Conservation (phyloP, 2,888 invertebrate genomes). For the Phyllotreta cruciferae region DNA sequence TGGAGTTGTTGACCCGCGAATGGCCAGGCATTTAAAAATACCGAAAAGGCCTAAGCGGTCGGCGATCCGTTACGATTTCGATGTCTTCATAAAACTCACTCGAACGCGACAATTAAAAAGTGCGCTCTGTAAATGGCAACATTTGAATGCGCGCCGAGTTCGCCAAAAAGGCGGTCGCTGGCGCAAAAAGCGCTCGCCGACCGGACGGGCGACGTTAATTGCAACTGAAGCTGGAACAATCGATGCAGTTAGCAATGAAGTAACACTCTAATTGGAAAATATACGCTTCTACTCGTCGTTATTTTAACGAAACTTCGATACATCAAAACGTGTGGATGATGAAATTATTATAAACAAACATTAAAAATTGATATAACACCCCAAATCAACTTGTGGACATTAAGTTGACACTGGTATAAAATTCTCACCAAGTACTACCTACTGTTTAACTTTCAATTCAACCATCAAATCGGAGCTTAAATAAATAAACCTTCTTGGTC, state of each 20-base stretch:
- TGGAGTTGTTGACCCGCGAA: slow-evolving; percentile 39
- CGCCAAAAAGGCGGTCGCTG: slow-evolving; percentile 39
- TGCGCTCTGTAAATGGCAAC: slow-evolving; percentile 50
- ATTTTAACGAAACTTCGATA: too few relatives aligned
- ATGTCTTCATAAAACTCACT: slow-evolving; percentile 55
- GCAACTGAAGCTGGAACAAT: slow-evolving; percentile 50
- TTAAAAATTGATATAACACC: too few relatives aligned
- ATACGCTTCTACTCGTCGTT: not conserved
- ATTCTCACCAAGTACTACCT: slow-evolving; percentile 4
- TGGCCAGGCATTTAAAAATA: slow-evolving; percentile 30
- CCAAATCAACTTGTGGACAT: too few relatives aligned
- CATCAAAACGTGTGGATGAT: too few relatives aligned
- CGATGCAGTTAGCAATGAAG: slow-evolving; percentile 41
- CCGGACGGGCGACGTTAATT: slow-evolving; percentile 52
- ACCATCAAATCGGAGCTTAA: slow-evolving; percentile 1
- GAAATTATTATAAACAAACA: too few relatives aligned
- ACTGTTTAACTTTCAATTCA: slow-evolving; percentile 5
- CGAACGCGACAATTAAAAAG: slow-evolving; percentile 46
- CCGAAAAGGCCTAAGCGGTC: slow-evolving; percentile 30
- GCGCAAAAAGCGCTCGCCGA: slow-evolving; percentile 51
- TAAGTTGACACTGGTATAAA: too few relatives aligned
- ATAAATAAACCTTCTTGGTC: slow-evolving; percentile 40
- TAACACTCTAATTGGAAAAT: slow-evolving; percentile 1
- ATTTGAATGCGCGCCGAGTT: slow-evolving; percentile 53
- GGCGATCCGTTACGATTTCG: slow-evolving; percentile 48